Conservation (phyloP, 2,113 vertebrate species). For the Oryzias celebensis region DNA sequence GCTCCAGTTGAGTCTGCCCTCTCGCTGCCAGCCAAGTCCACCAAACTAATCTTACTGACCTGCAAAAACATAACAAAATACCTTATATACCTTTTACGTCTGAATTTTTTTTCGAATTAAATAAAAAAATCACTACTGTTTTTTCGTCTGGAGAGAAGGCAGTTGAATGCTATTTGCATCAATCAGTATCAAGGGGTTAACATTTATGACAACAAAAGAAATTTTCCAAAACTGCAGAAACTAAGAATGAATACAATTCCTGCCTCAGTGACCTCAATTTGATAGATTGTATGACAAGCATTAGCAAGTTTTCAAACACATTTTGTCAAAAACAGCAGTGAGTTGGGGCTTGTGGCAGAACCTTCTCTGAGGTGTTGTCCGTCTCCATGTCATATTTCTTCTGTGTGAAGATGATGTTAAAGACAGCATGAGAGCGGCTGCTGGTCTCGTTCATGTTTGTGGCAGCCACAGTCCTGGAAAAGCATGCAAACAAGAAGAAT, state of each 20-base stretch:
- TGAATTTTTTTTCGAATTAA: no score
- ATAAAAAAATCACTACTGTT: no score
- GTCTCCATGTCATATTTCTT: slow-evolving; percentile 86
- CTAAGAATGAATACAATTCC: no score
- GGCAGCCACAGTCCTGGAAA: slow-evolving; percentile 90
- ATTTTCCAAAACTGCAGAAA: no score
- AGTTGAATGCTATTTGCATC: no score
- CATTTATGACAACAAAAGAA: no score
- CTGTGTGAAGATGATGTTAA: slow-evolving; percentile 99
- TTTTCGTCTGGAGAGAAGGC: no score
- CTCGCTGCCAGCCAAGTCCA: slow-evolving; percentile 95
- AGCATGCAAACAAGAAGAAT: neutral
- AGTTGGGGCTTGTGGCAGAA: slow-evolving; percentile 24
- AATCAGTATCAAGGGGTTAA: no score
- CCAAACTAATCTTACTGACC: slow-evolving; percentile 98
- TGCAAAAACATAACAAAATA: slow-evolving; percentile 45
- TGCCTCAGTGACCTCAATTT: no score
- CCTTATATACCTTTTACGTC: neutral
- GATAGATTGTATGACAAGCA: no score
- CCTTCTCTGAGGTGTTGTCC: slow-evolving; percentile 91
- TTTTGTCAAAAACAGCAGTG: neutral
- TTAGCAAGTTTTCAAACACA: no score
- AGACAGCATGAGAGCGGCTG: slow-evolving; percentile 95
- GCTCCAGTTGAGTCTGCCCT: slow-evolving; percentile 94
- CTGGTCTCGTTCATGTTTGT: slow-evolving; percentile 99